Evolutionary conservation across 2,113 vertebrate genomes (phyloP).

Genomic region (Falcunculus frontatus): DNA sequence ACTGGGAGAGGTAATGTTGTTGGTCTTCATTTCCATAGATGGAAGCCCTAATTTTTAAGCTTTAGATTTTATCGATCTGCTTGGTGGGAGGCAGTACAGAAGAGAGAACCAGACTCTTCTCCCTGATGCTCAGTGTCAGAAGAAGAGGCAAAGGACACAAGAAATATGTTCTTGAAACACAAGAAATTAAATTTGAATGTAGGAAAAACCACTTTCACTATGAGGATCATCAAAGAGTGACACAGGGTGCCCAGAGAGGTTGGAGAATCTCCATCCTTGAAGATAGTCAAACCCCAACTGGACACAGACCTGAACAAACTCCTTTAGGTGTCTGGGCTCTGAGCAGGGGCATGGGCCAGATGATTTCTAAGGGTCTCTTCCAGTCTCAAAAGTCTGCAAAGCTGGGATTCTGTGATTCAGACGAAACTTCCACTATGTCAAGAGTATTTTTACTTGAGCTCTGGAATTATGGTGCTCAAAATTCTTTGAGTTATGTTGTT

Average conservation of each 20-base stretch:
- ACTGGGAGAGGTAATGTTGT: neutral
- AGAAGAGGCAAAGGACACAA: neutral
- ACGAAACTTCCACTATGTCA: neutral
- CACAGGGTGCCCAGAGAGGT: neutral
- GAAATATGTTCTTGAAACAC: neutral
- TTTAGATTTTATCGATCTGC: neutral
- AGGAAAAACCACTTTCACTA: neutral
- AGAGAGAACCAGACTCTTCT: neutral
- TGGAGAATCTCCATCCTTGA: neutral
- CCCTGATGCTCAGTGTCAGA: neutral
- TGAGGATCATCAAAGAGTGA: neutral
- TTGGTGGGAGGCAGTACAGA: neutral
- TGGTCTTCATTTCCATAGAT: neutral
- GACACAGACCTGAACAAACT: neutral
- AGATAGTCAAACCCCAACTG: neutral
- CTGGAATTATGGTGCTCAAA: neutral
- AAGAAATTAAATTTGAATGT: neutral
- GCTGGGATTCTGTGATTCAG: neutral
- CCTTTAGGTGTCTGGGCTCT: neutral
- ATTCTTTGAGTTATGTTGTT: neutral
- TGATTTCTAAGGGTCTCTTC: neutral
- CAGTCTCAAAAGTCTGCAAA: neutral
- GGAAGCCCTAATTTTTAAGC: neutral
- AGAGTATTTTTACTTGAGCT: neutral
- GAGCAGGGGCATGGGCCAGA: neutral